Conservation (phyloP, 2,113 vertebrate genomes). For the Thalassoma bifasciatum region DNA sequence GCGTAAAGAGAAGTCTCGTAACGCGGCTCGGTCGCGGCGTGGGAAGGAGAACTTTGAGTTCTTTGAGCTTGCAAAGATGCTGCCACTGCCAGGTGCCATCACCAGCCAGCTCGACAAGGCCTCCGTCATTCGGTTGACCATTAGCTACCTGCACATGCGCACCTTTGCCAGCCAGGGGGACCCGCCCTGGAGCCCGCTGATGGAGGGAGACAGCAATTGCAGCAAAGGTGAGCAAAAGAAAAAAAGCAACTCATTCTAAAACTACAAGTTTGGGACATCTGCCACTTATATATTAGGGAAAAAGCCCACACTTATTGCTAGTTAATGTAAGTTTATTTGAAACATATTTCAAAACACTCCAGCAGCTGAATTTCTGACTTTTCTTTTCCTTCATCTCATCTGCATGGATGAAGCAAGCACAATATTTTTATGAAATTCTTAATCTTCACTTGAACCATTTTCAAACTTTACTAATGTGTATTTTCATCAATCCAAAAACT, state of each 20-base stretch:
- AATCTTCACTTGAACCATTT: background rate
- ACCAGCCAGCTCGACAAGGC: slow-evolving; percentile 95
- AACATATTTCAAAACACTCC: too few species aligned
- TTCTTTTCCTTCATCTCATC: background rate
- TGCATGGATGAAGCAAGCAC: background rate
- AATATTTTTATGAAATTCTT: background rate
- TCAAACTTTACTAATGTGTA: background rate
- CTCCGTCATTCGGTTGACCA: slow-evolving; percentile 91
- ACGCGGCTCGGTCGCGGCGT: slow-evolving; percentile 90
- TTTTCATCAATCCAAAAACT: background rate
- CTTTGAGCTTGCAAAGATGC: slow-evolving; percentile 92
- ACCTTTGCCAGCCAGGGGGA: slow-evolving; percentile 89
- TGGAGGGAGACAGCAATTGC: slow-evolving; percentile 84
- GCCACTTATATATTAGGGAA: too few species aligned
- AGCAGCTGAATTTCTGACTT: background rate
- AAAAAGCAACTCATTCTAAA: too few species aligned
- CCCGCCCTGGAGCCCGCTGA: slow-evolving; percentile 87
- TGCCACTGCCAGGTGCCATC: slow-evolving; percentile 91
- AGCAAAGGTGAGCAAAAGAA: slow-evolving; percentile 78
- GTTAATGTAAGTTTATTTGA: too few species aligned
- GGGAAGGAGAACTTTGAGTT: slow-evolving; percentile 95
- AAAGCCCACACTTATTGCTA: too few species aligned
- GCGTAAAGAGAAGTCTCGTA: slow-evolving; percentile 93
- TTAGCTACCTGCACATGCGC: slow-evolving; percentile 93
- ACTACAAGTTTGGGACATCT: too few species aligned